These are phyloP conservation scores for Sminthurinus aureus DNA, from an alignment of 2,888 invertebrate species.

Conservation along the genomic window DNA sequence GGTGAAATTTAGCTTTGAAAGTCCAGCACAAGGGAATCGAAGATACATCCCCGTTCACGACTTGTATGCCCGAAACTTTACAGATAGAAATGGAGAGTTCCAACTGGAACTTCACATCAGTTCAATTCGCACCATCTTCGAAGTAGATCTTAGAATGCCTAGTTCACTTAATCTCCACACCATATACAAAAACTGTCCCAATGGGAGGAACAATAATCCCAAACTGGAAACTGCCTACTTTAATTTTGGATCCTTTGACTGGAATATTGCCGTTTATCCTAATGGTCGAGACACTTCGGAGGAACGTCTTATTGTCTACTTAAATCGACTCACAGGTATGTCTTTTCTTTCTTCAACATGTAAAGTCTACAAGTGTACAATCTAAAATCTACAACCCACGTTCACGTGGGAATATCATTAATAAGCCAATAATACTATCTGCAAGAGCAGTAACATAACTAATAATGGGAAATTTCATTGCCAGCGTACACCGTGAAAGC, in stretches of 20 bases:
- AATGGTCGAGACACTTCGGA: conserved; percentile 62
- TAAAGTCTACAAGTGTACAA: too few relatives aligned
- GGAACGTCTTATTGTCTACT: conserved; percentile 68
- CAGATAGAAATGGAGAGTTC: conserved; percentile 81
- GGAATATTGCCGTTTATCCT: conserved; percentile 75
- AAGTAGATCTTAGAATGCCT: conserved; percentile 72
- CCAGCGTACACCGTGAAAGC: too few relatives aligned
- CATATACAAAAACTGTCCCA: conserved; percentile 48
- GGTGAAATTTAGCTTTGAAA: conserved; percentile 69
- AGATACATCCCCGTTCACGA: conserved; percentile 77
- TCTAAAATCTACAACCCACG: too few relatives aligned
- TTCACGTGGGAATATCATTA: too few relatives aligned
- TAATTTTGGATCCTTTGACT: conserved; percentile 82
- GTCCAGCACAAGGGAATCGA: conserved; percentile 76
- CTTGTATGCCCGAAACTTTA: conserved; percentile 75
- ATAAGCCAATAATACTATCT: too few relatives aligned
- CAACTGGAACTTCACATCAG: conserved; percentile 80
- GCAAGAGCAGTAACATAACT: too few relatives aligned
- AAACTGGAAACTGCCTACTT: conserved; percentile 75
- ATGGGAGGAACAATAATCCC: conserved; percentile 51
- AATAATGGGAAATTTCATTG: too few relatives aligned
- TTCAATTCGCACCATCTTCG: conserved; percentile 77
- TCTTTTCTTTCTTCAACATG: neutral
- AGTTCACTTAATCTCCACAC: conserved; percentile 61
- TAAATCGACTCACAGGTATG: conserved; percentile 72